These are phyloP conservation scores for Plemyria rubiginata DNA, from an alignment of 2,888 invertebrate species.

Conservation along the genomic window DNA sequence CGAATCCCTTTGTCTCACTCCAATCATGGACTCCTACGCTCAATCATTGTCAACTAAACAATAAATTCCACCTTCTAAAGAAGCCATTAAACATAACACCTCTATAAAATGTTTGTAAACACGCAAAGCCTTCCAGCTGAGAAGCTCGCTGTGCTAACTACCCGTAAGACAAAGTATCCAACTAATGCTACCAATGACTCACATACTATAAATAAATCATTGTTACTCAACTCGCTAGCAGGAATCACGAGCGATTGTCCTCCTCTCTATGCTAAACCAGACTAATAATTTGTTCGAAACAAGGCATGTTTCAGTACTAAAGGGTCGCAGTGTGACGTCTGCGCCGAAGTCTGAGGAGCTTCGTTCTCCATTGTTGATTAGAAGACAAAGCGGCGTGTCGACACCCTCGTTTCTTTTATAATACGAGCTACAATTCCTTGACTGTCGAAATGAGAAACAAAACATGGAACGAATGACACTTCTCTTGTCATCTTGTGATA, in stretches of 20 bases:
- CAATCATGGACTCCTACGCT: conserved; percentile 50
- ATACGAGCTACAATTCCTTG: conserved; percentile 68
- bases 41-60: conserved; percentile 71
- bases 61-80: conserved; percentile 74
- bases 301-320: conserved; percentile 66
- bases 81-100: conserved; percentile 79
- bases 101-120: conserved; percentile 85
- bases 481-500: conserved; percentile 66
- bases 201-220: conserved; percentile 79
- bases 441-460: conserved; percentile 68
- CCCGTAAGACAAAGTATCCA: conserved; percentile 69
- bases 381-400: conserved; percentile 80
- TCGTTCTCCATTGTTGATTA: conserved; percentile 73
- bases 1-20: conserved; percentile 42
- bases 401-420: conserved; percentile 80
- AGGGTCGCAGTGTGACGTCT: conserved; percentile 77
- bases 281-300: conserved; percentile 83
- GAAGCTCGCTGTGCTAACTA: conserved; percentile 57
- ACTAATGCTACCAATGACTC: conserved; percentile 80
- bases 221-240: conserved; percentile 71
- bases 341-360: conserved; percentile 41
- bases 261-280: conserved; percentile 78
- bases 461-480: conserved; percentile 69
- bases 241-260: conserved; percentile 78
- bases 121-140: conserved; percentile 78